phyloP scores from a whole-genome alignment of 2,113 vertebrate species.

The Rynchops niger region DNA sequence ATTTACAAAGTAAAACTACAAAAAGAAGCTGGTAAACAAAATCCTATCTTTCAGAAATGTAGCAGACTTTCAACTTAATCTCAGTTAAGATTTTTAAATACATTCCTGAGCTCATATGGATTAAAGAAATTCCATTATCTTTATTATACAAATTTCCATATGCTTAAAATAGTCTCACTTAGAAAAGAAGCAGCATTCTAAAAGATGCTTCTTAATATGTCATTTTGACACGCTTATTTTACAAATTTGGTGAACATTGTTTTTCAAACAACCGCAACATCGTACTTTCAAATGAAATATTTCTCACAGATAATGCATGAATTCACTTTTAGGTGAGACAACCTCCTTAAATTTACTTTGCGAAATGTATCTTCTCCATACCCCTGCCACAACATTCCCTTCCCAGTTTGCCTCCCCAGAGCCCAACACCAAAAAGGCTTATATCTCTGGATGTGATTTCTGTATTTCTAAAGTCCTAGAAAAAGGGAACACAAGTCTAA shows the following conservation, averaged over 20 bases:
- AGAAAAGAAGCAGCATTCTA: constrained; percentile 25
- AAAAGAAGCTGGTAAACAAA: constrained; percentile 47
- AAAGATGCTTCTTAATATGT: background rate
- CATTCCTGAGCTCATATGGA: constrained; percentile 43
- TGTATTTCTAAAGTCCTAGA: background rate
- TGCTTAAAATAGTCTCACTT: constrained; percentile 23
- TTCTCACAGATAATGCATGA: background rate
- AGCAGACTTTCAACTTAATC: constrained; percentile 42
- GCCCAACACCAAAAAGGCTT: background rate
- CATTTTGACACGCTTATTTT: constrained; percentile 35
- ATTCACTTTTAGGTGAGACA: background rate
- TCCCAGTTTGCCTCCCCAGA: background rate
- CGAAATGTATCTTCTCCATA: background rate
- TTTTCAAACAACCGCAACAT: background rate
- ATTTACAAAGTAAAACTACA: constrained; percentile 52
- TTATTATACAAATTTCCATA: constrained; percentile 26
- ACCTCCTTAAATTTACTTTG: background rate
- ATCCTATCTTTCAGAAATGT: constrained; percentile 30
- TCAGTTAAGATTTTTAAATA: constrained; percentile 39
- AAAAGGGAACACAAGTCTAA: background rate
- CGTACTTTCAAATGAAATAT: background rate
- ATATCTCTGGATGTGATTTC: background rate
- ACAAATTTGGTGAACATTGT: background rate
- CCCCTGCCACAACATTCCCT: background rate
- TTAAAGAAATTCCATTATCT: constrained; percentile 38